Conservation (phyloP, 2,113 vertebrate genomes). For the Naja naja region DNA sequence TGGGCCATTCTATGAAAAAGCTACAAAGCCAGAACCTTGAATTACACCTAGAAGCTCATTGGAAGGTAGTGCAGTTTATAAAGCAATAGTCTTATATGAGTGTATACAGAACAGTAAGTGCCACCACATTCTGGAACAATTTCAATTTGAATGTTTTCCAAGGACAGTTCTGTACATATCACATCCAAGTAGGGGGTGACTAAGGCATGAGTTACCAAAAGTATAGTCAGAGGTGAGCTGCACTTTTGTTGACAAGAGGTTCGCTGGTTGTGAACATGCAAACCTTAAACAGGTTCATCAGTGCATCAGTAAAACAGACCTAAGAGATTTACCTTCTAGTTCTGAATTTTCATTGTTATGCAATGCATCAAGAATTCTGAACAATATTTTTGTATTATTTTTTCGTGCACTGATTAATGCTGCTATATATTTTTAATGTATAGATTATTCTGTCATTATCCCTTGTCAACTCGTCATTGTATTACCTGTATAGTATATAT, state of each 20-base stretch:
- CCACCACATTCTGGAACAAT: neutral
- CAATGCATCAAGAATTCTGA: neutral
- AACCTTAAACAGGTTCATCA: neutral
- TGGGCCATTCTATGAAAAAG: neutral
- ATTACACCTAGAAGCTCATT: neutral
- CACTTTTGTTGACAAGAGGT: too few relatives aligned
- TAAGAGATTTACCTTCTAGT: neutral
- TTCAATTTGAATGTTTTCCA: neutral
- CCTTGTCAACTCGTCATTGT: neutral
- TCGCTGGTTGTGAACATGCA: too few relatives aligned
- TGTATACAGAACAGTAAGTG: neutral
- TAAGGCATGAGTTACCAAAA: neutral
- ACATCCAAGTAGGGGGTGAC: neutral
- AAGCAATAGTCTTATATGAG: neutral
- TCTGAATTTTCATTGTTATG: neutral
- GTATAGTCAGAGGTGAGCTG: neutral
- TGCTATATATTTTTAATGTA: neutral
- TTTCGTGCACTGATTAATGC: neutral
- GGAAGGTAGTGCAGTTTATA: neutral
- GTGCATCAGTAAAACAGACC: neutral
- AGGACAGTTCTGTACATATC: neutral
- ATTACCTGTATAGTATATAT: too few relatives aligned
- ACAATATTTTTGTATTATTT: neutral
- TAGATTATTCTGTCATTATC: neutral
- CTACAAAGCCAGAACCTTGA: neutral